Base-by-base conservation (phyloP, 2,888 invertebrate genomes). In the Cheilosia vulpina region DNA sequence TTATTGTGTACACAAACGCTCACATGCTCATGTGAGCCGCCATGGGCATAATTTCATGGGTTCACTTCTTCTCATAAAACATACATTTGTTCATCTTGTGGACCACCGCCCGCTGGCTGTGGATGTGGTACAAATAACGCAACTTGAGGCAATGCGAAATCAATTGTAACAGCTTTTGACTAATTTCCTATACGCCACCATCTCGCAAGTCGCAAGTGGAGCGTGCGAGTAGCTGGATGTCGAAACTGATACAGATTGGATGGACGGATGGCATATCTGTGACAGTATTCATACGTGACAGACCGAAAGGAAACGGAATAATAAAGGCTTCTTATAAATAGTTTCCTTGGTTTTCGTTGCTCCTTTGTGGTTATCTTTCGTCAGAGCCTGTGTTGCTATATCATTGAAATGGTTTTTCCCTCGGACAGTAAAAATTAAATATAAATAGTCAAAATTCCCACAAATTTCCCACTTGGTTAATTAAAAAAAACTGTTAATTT, bases 111-210 rank as follows among this genome's bases (percentile, higher is more conserved):
- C 75, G 63, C 57, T 75, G 80, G 55, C 31, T 38, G 11, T 13
- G 80, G 55, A 21, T 38, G 11, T 13, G 38, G 38, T 11, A 75
- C 55, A 69, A 38, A 69, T 75, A 75, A 73, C 63, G 24, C 68
- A 62, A 60, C 77, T 66, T 72, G 72, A 83, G 68, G 66, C 55
- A 58, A 55, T 55, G 43, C 55, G 47, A 62, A 73, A 83, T 78
- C 82, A 83, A 83, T 78, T 83, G 72, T 72, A 72, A 82, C 65
- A 72, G 77, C 77, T 71, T 82, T 82, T 53, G 45, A 72, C 78
- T 78, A 83, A 83, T 83, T 83, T 83, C 66, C 55, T 62, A 62
- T 60, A 57, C 60, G 24, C 62, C 78, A n/a, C 19, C 31, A 27
- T 24, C 21, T 57, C 50, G 34, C 53, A 38, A 66, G 53, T 57